Base-by-base conservation (phyloP, 2,888 invertebrate genomes). In the Chymomyza amoena region DNA sequence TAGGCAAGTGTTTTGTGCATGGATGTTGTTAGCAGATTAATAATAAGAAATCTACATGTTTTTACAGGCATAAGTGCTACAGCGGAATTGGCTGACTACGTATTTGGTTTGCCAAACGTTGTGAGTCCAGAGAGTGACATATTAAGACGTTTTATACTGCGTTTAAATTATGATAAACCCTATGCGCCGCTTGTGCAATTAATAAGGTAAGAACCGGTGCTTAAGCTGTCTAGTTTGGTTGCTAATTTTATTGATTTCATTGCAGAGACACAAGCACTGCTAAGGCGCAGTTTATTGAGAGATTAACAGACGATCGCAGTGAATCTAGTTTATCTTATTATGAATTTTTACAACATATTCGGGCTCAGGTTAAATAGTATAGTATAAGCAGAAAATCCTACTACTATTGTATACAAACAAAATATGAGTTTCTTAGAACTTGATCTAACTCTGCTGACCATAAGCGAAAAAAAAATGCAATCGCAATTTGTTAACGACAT, bases 271-370 rank as follows among this genome's bases (percentile, higher is more conserved):
- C 98, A 92, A 97, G 98, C 81, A 96, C 96, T 68, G 94, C 95
- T 69, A 94, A 97, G 78, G 93, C 94, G 68, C 91, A 95, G 80
- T 98, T 99, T 93, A 95, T 96, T 74, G 97, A 98, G 89, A 95
- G 95, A 85, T 94, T 99, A 88, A 94, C 98, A 61, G 99, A 99
- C 92, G 99, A 99, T 92, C 94, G 98, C 88, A 95, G 96, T 75
- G 99, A 99, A 91, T 96, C 96, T 69, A 95, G 97, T 66, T 95
- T 98, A 93, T 98, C 98, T 80, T 99, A 99, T 93, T 97, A 97
- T 92, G 99, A 99, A 94, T 99, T 99, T 93, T 93, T 99, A 91
- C 98, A 99, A 92, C 98, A 98, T 93, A 93, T 98, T 86, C 96
- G 97, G 92, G 94, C 94, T 87, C 96, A 97, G 93, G 95, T 97